phyloP scores from a whole-genome alignment of 2,888 invertebrate genomes.

The Phasia obesa region DNA sequence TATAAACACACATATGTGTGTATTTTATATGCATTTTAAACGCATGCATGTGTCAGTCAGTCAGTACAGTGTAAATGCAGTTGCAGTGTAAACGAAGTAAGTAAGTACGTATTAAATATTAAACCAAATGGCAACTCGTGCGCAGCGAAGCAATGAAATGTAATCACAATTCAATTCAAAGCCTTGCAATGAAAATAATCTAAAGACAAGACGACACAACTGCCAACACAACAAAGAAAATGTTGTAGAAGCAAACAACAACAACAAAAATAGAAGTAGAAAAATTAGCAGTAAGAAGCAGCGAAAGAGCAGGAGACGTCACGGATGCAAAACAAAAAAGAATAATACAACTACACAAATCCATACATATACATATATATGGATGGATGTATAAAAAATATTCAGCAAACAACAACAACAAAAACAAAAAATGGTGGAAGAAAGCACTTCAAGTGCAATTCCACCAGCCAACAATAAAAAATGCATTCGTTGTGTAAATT shows the following conservation, averaged over 20 bases:
- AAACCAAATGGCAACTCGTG: slow-evolving; percentile 73
- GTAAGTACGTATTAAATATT: slow-evolving; percentile 49
- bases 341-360: slow-evolving; percentile 18
- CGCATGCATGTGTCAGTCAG: not conserved
- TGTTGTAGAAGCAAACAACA: slow-evolving; percentile 38
- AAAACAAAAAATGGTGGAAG: slow-evolving; percentile 62
- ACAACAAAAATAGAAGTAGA: slow-evolving; percentile 43
- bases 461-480: slow-evolving; percentile 59
- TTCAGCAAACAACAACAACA: slow-evolving; percentile 44
- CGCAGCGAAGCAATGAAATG: slow-evolving; percentile 73
- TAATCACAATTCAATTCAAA: slow-evolving; percentile 72
- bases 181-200: slow-evolving; percentile 56
- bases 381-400: slow-evolving; percentile 13
- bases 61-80: slow-evolving; percentile 32
- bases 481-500: slow-evolving; percentile 46
- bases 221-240: slow-evolving; percentile 52
- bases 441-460: slow-evolving; percentile 71
- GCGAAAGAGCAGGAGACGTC: slow-evolving; percentile 45
- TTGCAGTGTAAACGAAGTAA: slow-evolving; percentile 41
- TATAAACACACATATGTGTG: slow-evolving; percentile 3
- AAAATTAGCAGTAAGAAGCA: slow-evolving; percentile 54
- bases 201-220: slow-evolving; percentile 59
- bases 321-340: slow-evolving; percentile 44
- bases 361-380: not conserved
- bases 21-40: slow-evolving; percentile 8